Conservation (phyloP, 1,140 invertebrate genomes). For the Apis mellifera region Amel_HAv3.1 CM009936.2:4809001-4809500, state of each 20-base stretch:
- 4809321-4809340: conserved; percentile 68
- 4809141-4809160: conserved; percentile 51
- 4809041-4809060: conserved; percentile 64
- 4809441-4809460: conserved; percentile 87
- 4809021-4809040: conserved; percentile 76
- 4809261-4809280: conserved; percentile 77
- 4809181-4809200: conserved; percentile 65
- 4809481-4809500: conserved; percentile 92
- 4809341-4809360: conserved; percentile 62
- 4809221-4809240: conserved; percentile 77
- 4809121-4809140: background rate
- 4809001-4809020: conserved; percentile 81
- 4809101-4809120: background rate
- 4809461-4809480: conserved; percentile 96
- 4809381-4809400: conserved; percentile 23
- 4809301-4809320: conserved; percentile 80
- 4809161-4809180: conserved; percentile 63
- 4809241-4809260: conserved; percentile 79
- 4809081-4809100: background rate
- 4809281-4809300: conserved; percentile 80
- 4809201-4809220: conserved; percentile 55
- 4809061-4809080: conserved; percentile 42
- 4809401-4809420: conserved; percentile 39
- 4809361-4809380: conserved; percentile 34
- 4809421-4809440: conserved; percentile 83